phyloP scores from a whole-genome alignment of 2,888 invertebrate species.

The Gortyna flavago region DNA sequence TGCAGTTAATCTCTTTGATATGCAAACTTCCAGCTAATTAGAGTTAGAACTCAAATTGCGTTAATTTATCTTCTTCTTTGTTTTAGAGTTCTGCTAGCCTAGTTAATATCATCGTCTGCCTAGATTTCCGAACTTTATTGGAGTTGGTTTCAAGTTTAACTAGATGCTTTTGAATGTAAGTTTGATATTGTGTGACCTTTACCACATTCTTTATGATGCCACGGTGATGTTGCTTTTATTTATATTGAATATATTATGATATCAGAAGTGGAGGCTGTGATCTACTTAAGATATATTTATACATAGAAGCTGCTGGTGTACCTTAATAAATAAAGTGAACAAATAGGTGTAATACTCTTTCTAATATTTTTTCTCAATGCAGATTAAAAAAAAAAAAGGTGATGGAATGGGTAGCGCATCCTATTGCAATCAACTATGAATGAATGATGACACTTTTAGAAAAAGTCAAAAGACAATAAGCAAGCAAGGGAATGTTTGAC shows the following conservation, averaged over 20 bases:
- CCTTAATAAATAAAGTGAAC: no score
- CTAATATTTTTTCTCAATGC: no score
- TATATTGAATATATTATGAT: background rate
- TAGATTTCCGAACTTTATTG: conserved; percentile 39
- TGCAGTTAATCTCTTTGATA: conserved; percentile 59
- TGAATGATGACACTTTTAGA: background rate
- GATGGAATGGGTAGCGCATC: background rate
- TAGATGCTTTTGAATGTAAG: background rate
- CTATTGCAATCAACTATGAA: background rate
- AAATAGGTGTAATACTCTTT: background rate
- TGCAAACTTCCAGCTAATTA: conserved; percentile 59
- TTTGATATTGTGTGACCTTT: background rate
- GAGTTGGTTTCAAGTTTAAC: background rate
- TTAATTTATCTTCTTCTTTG: conserved; percentile 56
- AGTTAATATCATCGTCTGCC: conserved; percentile 35
- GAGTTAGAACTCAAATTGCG: conserved; percentile 56
- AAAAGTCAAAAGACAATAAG: background rate
- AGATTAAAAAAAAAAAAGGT: background rate
- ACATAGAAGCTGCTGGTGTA: no score
- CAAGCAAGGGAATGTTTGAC: background rate
- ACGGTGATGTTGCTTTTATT: background rate
- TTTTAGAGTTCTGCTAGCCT: conserved; percentile 36
- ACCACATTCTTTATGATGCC: background rate
- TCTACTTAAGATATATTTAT: no score
- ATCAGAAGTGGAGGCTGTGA: background rate